Conservation (phyloP, 2,113 vertebrate species). For the Bos javanicus region DNA sequence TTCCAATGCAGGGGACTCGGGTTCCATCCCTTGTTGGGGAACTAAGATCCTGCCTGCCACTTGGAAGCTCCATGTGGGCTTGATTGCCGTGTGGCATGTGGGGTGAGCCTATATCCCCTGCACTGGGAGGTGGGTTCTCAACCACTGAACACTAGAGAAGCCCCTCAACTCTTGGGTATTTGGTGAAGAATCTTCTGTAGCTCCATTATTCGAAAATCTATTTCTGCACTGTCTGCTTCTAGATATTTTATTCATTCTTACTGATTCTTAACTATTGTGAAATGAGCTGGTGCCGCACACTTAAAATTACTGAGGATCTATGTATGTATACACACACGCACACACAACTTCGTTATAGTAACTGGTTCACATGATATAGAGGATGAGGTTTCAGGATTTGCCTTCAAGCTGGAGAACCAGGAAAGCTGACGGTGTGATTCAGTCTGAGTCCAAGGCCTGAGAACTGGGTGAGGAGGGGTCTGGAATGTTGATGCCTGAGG, state of each 20-base stretch:
- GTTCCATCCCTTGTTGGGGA: neutral
- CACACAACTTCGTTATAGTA: neutral
- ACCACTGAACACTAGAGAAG: neutral
- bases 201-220: neutral
- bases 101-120: accelerated
- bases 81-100: neutral
- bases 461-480: neutral
- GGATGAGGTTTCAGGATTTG: neutral
- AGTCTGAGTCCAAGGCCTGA: neutral
- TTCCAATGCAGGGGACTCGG: neutral
- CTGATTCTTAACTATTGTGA: neutral
- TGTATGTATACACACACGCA: neutral
- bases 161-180: accelerated
- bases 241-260: neutral
- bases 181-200: neutral
- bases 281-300: accelerated
- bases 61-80: neutral
- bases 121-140: neutral
- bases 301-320: too few species aligned
- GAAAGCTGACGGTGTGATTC: neutral
- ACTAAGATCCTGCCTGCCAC: neutral
- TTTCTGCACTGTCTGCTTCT: neutral
- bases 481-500: neutral
- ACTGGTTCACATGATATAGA: neutral
- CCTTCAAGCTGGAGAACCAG: neutral